Conservation (phyloP, 1,140 invertebrate genomes). For the Drosophila punjabiensis region DNA sequence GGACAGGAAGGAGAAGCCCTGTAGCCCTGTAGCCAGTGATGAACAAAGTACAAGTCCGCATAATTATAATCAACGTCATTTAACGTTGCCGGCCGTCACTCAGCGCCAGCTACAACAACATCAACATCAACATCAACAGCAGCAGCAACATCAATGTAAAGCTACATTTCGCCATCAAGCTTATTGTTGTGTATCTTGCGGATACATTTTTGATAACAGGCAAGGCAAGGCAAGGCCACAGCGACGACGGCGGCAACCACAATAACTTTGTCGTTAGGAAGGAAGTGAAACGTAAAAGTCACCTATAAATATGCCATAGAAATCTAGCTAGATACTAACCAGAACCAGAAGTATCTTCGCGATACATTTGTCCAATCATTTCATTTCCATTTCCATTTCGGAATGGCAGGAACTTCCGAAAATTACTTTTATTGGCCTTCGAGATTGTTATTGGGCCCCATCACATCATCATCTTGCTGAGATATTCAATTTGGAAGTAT, state of each 20-base stretch:
- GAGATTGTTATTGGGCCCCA: slow-evolving; percentile 32
- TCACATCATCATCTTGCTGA: slow-evolving; percentile 13
- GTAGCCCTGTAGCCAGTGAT: slow-evolving; percentile 44
- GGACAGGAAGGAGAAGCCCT: slow-evolving; percentile 34
- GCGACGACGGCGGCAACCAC: slow-evolving; percentile 26
- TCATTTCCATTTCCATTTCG: slow-evolving; percentile 9
- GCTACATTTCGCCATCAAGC: slow-evolving; percentile 63
- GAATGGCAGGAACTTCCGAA: slow-evolving; percentile 40
- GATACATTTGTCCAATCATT: slow-evolving; percentile 40
- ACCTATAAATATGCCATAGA: slow-evolving; percentile 60
- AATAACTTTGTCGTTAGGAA: slow-evolving; percentile 79
- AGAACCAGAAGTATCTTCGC: slow-evolving; percentile 13
- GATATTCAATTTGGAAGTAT: slow-evolving; percentile 46
- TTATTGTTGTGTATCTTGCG: slow-evolving; percentile 77
- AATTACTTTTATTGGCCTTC: slow-evolving; percentile 43
- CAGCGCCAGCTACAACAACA: slow-evolving; percentile 69
- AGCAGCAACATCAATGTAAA: slow-evolving; percentile 57
- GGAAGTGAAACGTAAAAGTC: slow-evolving; percentile 59
- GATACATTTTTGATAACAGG: slow-evolving; percentile 80
- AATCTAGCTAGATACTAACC: slow-evolving; percentile 38
- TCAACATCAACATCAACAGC: slow-evolving; percentile 23
- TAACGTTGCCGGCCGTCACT: slow-evolving; percentile 82
- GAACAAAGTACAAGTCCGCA: slow-evolving; percentile 83
- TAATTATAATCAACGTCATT: slow-evolving; percentile 84
- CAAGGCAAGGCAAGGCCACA: slow-evolving; percentile 4